Conservation (phyloP, 2,797 vertebrate species). For the Thaleichthys pacificus region DNA sequence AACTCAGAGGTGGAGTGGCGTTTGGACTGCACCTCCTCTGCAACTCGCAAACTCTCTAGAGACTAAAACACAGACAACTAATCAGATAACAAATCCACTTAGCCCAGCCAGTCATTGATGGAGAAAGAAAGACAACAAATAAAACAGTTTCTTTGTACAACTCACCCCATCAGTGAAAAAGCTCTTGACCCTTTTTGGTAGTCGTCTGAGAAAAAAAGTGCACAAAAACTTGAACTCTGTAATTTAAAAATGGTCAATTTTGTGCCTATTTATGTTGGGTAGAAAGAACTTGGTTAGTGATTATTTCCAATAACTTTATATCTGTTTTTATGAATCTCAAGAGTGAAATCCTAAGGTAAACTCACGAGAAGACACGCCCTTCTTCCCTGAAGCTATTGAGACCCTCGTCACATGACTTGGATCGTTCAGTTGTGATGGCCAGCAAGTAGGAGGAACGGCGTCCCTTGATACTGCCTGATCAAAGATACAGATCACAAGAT, state of each 20-base stretch:
- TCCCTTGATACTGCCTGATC: slow-evolving; percentile 79
- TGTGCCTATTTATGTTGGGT: no score
- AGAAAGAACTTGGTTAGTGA: no score
- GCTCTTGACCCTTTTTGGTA: slow-evolving; percentile 84
- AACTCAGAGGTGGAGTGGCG: slow-evolving; percentile 84
- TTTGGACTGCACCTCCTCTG: slow-evolving; percentile 78
- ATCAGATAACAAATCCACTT: background rate
- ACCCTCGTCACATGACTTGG: slow-evolving; percentile 86
- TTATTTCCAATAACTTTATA: no score
- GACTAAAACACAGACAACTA: slow-evolving; percentile 68
- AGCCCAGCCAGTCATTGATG: background rate
- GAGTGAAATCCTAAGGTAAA: background rate
- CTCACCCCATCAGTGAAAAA: slow-evolving; percentile 88
- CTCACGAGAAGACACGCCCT: slow-evolving; percentile 75
- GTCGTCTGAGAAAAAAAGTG: slow-evolving; percentile 67
- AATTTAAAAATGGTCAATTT: no score
- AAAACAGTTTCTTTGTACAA: background rate
- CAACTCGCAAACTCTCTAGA: slow-evolving; percentile 79
- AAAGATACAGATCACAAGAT: slow-evolving; percentile 22
- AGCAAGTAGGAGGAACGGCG: slow-evolving; percentile 85
- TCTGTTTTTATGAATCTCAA: background rate
- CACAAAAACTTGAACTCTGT: no score
- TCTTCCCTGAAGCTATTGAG: slow-evolving; percentile 83
- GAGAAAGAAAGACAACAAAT: background rate
- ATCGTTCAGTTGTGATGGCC: slow-evolving; percentile 85